Evolutionary conservation across 1,140 invertebrate species (phyloP), one percentile per base, ranked within the genome.

Genomic region (Adoxophyes honmai): DNA sequence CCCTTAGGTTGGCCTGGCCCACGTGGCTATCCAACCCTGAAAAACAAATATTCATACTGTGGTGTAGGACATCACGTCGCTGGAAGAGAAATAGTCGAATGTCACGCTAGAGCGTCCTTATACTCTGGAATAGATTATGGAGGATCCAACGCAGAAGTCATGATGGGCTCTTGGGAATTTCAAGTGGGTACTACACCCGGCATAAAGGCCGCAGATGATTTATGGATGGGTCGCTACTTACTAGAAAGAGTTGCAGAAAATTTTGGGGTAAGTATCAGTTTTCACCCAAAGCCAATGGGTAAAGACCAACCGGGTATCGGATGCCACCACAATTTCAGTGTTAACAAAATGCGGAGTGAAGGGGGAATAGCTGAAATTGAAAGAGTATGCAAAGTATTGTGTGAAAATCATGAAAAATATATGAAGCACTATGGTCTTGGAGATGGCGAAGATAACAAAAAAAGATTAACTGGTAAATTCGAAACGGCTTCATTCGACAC

Each of bases 271-370:
- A 92, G 96, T 34, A 96, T 78, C 93, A 66, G 95, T 34, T 91
- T 98, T 42, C 96, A 98, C 70, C 97, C 97, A 0, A 98, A 98
- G 77, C 96, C 96, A 0, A 94, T 95, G 80, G 88, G 91, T 9
- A 91, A 96, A 76, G 96, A 96, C 95, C 98, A 97, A 95, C 98
- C 98, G 72, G 97, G 97, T 8, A 96, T 97, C 55, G 97, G 97
- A 0, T 96, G 96, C 13, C 95, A 96, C 63, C 95, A 94, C 28
- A 98, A 98, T 81, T 98, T 97, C 89, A 97, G 96, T n/a, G 97
- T 96, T 0, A 93, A 94, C 63, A 86, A 92, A 15, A 98, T 98
- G 97, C 91, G 97, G 55, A 90, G 92, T 39, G 91, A 95, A 0
- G 94, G 94, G 60, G 97, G 97, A 0, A 90, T 91, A 53, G 71